Evolutionary conservation across 2,888 invertebrate species (phyloP).

Genomic region (Drosophila mimica): DNA sequence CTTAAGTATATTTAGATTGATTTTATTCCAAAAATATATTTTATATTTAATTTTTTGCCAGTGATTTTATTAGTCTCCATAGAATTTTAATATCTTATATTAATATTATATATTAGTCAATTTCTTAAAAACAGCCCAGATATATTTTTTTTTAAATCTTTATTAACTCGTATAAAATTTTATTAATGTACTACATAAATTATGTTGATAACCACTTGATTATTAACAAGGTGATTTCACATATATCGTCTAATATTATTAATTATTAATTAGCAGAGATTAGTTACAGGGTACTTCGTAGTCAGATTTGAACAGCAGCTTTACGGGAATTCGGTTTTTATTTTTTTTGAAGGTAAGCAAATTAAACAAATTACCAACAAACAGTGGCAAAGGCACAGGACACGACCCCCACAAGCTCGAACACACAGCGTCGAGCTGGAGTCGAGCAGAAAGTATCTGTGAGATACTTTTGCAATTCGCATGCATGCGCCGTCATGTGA

Average conservation of each 20-base stretch:
- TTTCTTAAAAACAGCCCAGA: neutral
- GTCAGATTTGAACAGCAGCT: neutral
- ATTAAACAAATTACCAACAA: conserved; percentile 78
- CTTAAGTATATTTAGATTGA: too few species aligned
- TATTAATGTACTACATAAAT: neutral
- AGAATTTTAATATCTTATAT: neutral
- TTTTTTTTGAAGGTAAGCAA: conserved; percentile 65
- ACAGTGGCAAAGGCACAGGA: conserved; percentile 41
- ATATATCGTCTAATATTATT: neutral
- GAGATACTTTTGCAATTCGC: conserved; percentile 71
- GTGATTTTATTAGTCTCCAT: neutral
- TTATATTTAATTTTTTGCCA: neutral
- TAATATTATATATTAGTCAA: neutral
- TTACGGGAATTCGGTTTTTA: neutral
- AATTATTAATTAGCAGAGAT: neutral
- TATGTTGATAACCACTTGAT: neutral
- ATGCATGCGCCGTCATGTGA: conserved; percentile 72
- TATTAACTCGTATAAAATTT: neutral
- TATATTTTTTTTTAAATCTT: neutral
- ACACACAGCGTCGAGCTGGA: conserved; percentile 22
- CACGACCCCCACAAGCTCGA: conserved; percentile 30
- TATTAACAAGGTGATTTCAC: neutral
- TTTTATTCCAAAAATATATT: neutral
- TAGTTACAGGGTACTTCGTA: conserved; percentile 12
- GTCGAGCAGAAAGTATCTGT: conserved; percentile 55